phyloP scores from a whole-genome alignment of 2,888 invertebrate genomes.

The Ectropis crepuscularia region DNA sequence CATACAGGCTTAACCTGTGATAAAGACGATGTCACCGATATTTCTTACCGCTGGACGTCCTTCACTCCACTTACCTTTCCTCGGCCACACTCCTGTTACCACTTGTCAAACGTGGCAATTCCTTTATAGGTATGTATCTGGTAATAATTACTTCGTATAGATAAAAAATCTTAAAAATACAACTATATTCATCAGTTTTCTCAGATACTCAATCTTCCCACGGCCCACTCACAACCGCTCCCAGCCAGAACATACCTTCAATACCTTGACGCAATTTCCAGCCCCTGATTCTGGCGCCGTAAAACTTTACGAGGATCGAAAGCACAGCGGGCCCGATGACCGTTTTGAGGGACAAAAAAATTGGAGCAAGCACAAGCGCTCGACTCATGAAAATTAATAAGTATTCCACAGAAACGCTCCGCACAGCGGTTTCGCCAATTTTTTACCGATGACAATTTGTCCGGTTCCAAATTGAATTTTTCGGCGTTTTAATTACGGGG shows the following conservation, averaged over 20 bases:
- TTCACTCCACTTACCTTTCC: too few species aligned
- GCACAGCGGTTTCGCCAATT: conserved; percentile 39
- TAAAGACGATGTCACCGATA: too few species aligned
- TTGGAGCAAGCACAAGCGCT: conserved; percentile 44
- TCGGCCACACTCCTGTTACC: too few species aligned
- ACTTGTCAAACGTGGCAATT: too few species aligned
- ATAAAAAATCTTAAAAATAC: too few species aligned
- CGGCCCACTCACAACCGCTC: background rate
- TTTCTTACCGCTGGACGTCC: too few species aligned
- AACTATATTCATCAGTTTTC: background rate
- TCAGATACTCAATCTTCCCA: conserved; percentile 10
- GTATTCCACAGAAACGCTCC: conserved; percentile 48
- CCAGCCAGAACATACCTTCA: conserved; percentile 40
- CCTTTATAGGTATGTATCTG: too few species aligned
- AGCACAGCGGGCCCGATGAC: conserved; percentile 44
- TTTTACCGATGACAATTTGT: conserved; percentile 54
- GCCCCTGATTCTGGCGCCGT: conserved; percentile 46
- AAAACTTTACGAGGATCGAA: conserved; percentile 54
- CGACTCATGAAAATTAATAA: conserved; percentile 53
- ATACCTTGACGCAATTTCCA: conserved; percentile 44
- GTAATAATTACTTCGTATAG: too few species aligned
- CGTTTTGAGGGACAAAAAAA: conserved; percentile 45
- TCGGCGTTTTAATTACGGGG: conserved; percentile 51
- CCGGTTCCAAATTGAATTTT: conserved; percentile 55
- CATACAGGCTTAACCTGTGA: too few species aligned